phyloP scores from a whole-genome alignment of 2,888 invertebrate genomes.

The Lithophane semibrunnea region DNA sequence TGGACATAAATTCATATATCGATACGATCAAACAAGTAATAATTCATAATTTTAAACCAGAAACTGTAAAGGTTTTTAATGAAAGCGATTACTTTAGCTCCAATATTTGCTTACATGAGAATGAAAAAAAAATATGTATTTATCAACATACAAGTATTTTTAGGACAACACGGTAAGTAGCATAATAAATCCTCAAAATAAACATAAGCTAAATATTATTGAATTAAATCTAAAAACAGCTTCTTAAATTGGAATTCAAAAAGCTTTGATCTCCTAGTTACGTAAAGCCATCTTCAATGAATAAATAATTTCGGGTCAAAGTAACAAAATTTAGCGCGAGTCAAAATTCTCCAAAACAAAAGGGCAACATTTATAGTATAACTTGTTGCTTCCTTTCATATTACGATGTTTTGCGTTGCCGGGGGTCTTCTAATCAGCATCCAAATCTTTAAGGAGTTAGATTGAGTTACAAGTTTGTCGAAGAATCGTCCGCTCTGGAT shows the following conservation, averaged over 20 bases:
- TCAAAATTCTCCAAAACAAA: slow-evolving; percentile 66
- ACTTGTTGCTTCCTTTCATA: slow-evolving; percentile 77
- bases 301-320: slow-evolving; percentile 55
- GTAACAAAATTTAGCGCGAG: slow-evolving; percentile 47
- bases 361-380: slow-evolving; percentile 68
- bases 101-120: not conserved
- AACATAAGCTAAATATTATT: slow-evolving; percentile 7
- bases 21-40: slow-evolving; percentile 21
- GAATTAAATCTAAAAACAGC: slow-evolving; percentile 31
- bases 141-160: not conserved
- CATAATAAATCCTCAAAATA: not conserved
- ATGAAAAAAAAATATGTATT: not conserved
- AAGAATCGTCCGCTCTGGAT: slow-evolving; percentile 67
- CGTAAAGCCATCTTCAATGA: slow-evolving; percentile 56
- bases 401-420: slow-evolving; percentile 71
- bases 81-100: not conserved
- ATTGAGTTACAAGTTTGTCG: slow-evolving; percentile 79
- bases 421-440: slow-evolving; percentile 76
- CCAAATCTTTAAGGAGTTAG: slow-evolving; percentile 79
- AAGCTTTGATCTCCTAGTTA: slow-evolving; percentile 61
- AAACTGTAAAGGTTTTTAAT: not conserved
- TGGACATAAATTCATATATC: slow-evolving; percentile 8
- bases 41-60: not conserved
- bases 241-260: slow-evolving; percentile 29
- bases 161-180: not conserved